Conservation (phyloP, 2,888 invertebrate genomes). For the Hydroisotoma schaefferi region DNA sequence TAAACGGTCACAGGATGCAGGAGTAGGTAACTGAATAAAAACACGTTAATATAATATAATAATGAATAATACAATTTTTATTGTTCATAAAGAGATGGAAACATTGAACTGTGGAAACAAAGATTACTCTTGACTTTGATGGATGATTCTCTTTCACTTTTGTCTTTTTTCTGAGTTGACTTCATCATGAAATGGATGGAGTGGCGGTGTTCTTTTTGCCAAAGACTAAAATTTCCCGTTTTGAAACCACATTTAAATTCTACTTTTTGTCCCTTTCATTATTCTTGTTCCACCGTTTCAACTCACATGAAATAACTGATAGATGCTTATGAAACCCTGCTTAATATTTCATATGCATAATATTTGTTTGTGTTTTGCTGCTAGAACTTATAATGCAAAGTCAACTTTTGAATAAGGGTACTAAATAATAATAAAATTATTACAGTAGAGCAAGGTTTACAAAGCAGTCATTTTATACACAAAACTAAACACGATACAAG, state of each 20-base stretch:
- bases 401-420: too few relatives aligned
- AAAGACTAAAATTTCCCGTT: conserved; percentile 28
- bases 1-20: too few relatives aligned
- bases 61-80: too few relatives aligned
- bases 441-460: not conserved
- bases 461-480: too few relatives aligned
- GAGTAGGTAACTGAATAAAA: too few relatives aligned
- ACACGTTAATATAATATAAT: too few relatives aligned
- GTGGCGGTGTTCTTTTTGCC: conserved; percentile 26
- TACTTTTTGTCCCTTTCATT: not conserved
- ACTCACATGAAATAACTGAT: not conserved
- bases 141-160: conserved; percentile 33
- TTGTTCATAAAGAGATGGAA: too few relatives aligned
- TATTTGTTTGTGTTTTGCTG: not conserved
- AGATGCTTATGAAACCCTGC: not conserved
- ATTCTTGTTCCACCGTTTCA: not conserved
- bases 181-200: conserved; percentile 16
- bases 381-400: not conserved
- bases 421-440: not conserved
- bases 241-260: conserved; percentile 13
- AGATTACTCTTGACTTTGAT: conserved; percentile 39
- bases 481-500: too few relatives aligned
- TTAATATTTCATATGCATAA: too few relatives aligned
- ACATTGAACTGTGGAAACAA: conserved; percentile 29
- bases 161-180: conserved; percentile 23